phyloP scores from a whole-genome alignment of 2,797 vertebrate genomes.

The Vespertilio murinus region DNA sequence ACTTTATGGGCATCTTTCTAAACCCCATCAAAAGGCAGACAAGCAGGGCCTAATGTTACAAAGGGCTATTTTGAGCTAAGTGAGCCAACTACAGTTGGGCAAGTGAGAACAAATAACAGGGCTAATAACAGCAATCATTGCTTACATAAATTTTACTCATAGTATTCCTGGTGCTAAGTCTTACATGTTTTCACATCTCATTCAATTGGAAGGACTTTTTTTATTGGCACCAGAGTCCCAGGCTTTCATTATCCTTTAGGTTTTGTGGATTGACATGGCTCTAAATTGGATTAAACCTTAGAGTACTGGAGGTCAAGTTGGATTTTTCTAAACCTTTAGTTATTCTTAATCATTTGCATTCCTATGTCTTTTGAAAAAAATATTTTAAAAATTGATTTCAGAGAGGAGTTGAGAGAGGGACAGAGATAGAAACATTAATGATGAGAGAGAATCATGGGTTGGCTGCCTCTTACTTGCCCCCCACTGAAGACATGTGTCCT shows the following conservation, averaged over 20 bases:
- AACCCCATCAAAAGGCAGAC: constrained; percentile 56
- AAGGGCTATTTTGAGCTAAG: constrained; percentile 63
- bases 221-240: neutral
- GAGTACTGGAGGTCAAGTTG: neutral
- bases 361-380: neutral
- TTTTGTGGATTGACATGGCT: constrained; percentile 42
- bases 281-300: constrained; percentile 40
- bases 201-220: neutral
- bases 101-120: constrained; percentile 22
- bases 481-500: too few species aligned
- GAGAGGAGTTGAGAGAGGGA: too few species aligned
- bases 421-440: too few species aligned
- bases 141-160: constrained; percentile 27
- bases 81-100: constrained; percentile 39
- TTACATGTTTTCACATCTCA: constrained; percentile 7
- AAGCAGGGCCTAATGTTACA: constrained; percentile 24
- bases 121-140: constrained; percentile 40
- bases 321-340: constrained; percentile 43
- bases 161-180: constrained; percentile 10
- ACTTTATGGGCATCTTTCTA: constrained; percentile 59
- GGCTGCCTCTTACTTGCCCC: too few species aligned
- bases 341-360: constrained; percentile 22
- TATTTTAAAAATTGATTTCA: too few species aligned
- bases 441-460: too few species aligned
- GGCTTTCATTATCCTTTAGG: constrained; percentile 27